These are phyloP conservation scores for Tholera decimalis DNA, from an alignment of 2,888 invertebrate genomes.

Conservation along the genomic window DNA sequence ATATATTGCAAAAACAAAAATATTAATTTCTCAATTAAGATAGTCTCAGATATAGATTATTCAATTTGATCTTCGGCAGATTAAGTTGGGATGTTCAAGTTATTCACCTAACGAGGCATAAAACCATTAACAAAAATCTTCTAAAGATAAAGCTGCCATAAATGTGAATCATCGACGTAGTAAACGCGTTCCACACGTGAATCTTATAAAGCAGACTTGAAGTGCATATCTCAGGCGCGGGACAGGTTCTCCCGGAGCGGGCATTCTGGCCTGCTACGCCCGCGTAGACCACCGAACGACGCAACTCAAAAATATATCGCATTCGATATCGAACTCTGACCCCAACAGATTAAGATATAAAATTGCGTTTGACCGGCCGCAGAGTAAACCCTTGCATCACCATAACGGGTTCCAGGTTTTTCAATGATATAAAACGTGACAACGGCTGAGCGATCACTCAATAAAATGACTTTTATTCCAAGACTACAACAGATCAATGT, in stretches of 20 bases:
- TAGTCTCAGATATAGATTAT: conserved; percentile 20
- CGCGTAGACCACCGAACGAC: conserved; percentile 67
- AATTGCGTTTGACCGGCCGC: conserved; percentile 68
- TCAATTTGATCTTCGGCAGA: conserved; percentile 33
- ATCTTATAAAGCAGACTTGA: conserved; percentile 83
- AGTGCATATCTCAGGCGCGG: conserved; percentile 80
- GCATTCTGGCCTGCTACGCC: conserved; percentile 83
- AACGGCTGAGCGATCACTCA: conserved; percentile 84
- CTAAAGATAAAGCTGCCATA: conserved; percentile 66
- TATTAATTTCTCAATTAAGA: conserved; percentile 14
- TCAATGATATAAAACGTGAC: conserved; percentile 86
- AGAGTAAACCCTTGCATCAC: conserved; percentile 78
- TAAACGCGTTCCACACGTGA: conserved; percentile 79
- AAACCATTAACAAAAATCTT: conserved; percentile 34
- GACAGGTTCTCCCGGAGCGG: conserved; percentile 87
- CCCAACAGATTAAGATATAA: conserved; percentile 76
- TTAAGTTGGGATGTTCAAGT: conserved; percentile 41
- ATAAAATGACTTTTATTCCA: conserved; percentile 88
- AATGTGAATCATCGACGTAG: conserved; percentile 69
- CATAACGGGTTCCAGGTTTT: conserved; percentile 76
- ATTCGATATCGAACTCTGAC: conserved; percentile 72
- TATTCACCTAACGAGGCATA: conserved; percentile 52
- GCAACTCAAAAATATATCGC: conserved; percentile 49
- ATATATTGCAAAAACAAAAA: conserved; percentile 32
- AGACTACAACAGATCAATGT: conserved; percentile 86